Conservation (phyloP, 1,140 invertebrate genomes). For the Chrysomallon squamiferum region DNA sequence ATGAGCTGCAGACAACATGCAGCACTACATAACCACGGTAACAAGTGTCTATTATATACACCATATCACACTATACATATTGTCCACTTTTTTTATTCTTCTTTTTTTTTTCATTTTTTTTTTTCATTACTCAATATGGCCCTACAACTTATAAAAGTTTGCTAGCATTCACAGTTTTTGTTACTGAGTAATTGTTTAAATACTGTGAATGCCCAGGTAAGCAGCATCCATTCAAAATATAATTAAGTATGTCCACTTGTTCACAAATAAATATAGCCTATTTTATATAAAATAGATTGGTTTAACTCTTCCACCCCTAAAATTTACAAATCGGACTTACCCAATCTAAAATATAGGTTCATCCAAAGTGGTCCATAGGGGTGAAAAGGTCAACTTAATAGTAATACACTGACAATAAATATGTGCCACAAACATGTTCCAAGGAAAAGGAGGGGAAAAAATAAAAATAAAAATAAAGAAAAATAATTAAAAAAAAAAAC, state of each 20-base stretch:
- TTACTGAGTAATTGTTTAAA: not conserved
- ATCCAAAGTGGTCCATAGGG: not conserved
- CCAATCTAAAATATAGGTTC: not conserved
- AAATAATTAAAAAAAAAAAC: too few relatives aligned
- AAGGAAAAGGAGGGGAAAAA: too few relatives aligned
- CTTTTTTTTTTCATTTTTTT: too few relatives aligned
- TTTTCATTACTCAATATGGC: not conserved
- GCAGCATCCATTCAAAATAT: not conserved
- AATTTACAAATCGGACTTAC: not conserved
- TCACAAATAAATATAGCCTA: slow-evolving; percentile 10
- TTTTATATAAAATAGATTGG: slow-evolving; percentile 4
- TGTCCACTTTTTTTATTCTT: too few relatives aligned
- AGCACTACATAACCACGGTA: slow-evolving; percentile 2
- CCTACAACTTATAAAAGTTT: not conserved
- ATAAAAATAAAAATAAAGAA: too few relatives aligned
- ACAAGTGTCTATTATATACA: not conserved
- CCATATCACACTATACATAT: slow-evolving; percentile 1
- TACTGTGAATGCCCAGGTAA: not conserved
- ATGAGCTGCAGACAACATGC: not conserved
- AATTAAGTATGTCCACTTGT: not conserved
- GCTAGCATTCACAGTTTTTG: not conserved
- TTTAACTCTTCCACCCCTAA: not conserved
- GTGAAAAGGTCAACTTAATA: not conserved
- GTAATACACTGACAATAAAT: not conserved
- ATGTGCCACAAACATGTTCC: too few relatives aligned